Percentiles rank a stretch among this genome's conserved stretches.
phyloP scores from a whole-genome alignment of 1,140 invertebrate genomes.

The Eupristina koningsbergeri region DNA sequence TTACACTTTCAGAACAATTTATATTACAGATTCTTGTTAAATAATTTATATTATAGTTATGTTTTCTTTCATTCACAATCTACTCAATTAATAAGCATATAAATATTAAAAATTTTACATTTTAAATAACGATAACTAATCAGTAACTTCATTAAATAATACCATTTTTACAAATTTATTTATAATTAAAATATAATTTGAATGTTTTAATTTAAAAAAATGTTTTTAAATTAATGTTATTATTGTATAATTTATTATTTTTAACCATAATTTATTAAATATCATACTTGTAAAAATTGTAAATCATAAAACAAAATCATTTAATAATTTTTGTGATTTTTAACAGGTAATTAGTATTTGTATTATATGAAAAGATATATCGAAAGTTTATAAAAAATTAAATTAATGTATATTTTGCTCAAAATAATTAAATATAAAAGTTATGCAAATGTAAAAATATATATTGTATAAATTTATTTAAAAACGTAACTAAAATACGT shows the following conservation, averaged over 20 bases:
- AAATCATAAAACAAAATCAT: constrained; percentile 40
- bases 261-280: constrained; percentile 13
- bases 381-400: constrained; percentile 33
- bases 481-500: constrained; percentile 57
- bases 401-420: constrained; percentile 17
- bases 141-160: not conserved
- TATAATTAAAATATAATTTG: not conserved
- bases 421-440: constrained; percentile 36
- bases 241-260: constrained; percentile 15
- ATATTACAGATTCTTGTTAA: too few species aligned
- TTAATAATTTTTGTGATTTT: constrained; percentile 19
- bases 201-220: not conserved
- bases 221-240: constrained; percentile 10
- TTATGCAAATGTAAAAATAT: constrained; percentile 48
- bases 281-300: constrained; percentile 44
- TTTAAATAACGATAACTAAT: not conserved
- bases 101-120: constrained; percentile 14
- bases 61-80: too few species aligned
- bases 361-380: constrained; percentile 10
- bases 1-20: too few species aligned
- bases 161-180: not conserved
- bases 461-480: constrained; percentile 55
- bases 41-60: too few species aligned
- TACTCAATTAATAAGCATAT: too few species aligned
- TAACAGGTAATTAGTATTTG: not conserved